A percentile compares a stretch with the other conserved stretches of the same genome.
These are phyloP conservation scores for Gymnocheta viridis DNA, from an alignment of 2,888 invertebrate species.

Conservation along the genomic window DNA sequence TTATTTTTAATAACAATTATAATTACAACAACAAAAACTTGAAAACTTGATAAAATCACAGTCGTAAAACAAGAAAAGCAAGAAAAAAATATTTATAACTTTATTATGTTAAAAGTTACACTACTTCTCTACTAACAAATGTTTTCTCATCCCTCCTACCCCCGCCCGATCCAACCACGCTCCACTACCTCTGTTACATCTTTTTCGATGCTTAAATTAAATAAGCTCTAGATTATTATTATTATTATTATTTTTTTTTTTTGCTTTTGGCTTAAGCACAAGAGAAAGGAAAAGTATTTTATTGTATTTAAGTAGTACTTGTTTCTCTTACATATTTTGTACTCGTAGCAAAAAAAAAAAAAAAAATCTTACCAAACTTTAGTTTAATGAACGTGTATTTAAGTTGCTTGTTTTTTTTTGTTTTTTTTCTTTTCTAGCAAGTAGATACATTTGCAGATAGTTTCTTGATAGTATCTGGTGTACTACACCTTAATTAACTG, in stretches of 20 bases:
- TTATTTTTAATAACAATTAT: conserved; percentile 13
- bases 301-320: not conserved
- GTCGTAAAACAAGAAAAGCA: not conserved
- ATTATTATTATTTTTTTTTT: not conserved
- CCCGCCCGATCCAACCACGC: too few relatives aligned
- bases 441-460: not conserved
- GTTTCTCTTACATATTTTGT: not conserved
- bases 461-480: not conserved
- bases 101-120: not conserved
- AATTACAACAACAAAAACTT: conserved; percentile 16
- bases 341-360: not conserved
- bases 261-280: not conserved
- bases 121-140: not conserved
- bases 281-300: conserved; percentile 29
- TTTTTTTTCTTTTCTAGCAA: not conserved
- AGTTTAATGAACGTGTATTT: conserved; percentile 21
- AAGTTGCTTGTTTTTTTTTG: not conserved
- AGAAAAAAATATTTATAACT: conserved; percentile 22
- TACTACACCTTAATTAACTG: conserved; percentile 46
- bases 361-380: conserved; percentile 13
- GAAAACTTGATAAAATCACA: conserved; percentile 25
- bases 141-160: not conserved
- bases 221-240: conserved; percentile 17
- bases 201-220: conserved; percentile 7
- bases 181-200: not conserved